Conservation (phyloP, 2,888 invertebrate species). For the Aspidiotus destructor region DNA sequence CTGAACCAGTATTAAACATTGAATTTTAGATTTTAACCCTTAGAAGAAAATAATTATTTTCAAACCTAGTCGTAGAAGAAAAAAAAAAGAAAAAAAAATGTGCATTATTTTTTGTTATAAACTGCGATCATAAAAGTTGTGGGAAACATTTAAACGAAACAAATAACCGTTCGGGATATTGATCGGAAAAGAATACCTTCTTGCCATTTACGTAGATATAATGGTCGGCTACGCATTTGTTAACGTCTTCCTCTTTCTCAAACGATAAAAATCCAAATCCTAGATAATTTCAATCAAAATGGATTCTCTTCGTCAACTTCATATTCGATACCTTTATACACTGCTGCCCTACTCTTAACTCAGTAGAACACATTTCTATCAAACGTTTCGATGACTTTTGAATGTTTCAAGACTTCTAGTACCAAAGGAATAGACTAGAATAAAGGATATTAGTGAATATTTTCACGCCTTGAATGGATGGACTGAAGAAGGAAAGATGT, state of each 20-base stretch:
- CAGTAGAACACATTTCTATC: not conserved
- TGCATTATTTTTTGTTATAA: not conserved
- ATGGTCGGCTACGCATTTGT: conserved; percentile 31
- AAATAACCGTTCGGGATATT: conserved; percentile 14
- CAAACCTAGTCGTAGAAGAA: not conserved
- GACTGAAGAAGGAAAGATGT: too few species aligned
- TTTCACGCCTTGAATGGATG: too few species aligned
- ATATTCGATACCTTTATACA: conserved; percentile 23
- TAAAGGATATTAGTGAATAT: too few species aligned
- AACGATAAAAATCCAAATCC: conserved; percentile 33
- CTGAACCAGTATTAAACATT: not conserved
- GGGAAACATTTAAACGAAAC: conserved; percentile 6
- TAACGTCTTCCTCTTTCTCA: conserved; percentile 29
- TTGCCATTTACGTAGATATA: conserved; percentile 30
- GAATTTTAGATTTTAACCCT: not conserved
- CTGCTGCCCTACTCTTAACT: conserved; percentile 21
- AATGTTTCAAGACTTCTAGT: not conserved
- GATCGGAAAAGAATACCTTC: conserved; percentile 27
- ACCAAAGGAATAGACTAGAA: not conserved
- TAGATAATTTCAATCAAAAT: conserved; percentile 29
- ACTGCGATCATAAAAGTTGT: conserved; percentile 9
- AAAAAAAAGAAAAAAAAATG: not conserved
- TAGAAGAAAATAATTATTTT: not conserved
- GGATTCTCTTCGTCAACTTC: conserved; percentile 21
- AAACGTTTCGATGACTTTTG: not conserved